These are phyloP conservation scores for Tursiops truncatus DNA, from an alignment of 2,113 vertebrate species.

Conservation along the genomic window DNA sequence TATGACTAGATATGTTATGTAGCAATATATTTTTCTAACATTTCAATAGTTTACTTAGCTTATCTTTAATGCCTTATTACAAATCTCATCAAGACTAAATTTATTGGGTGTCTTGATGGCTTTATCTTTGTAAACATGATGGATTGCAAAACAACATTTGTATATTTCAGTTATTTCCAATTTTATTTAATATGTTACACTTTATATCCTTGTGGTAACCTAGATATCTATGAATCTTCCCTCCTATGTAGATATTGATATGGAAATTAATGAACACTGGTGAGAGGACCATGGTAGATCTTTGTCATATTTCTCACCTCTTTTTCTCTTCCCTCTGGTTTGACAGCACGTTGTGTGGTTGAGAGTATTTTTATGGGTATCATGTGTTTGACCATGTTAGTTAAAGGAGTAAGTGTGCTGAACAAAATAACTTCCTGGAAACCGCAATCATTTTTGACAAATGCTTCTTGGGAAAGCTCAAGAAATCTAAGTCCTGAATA, in stretches of 20 bases:
- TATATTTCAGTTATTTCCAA: conserved; percentile 40
- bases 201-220: background rate
- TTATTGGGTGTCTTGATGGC: conserved; percentile 62
- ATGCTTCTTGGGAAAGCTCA: conserved; percentile 43
- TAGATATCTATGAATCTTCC: background rate
- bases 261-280: background rate
- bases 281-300: background rate
- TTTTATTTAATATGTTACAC: conserved; percentile 25
- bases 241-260: background rate
- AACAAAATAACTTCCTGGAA: conserved; percentile 50
- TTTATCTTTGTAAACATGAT: conserved; percentile 68
- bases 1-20: background rate
- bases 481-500: conserved; percentile 54
- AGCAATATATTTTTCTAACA: conserved; percentile 36
- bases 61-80: conserved; percentile 72
- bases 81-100: conserved; percentile 74
- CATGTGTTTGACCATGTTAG: background rate
- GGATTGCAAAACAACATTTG: conserved; percentile 25
- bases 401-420: background rate
- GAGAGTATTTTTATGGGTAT: background rate
- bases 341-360: background rate
- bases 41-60: conserved; percentile 58
- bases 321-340: background rate
- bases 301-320: background rate
- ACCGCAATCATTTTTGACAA: conserved; percentile 22